A percentile compares a stretch with the other conserved stretches of the same genome.
phyloP scores from a whole-genome alignment of 2,888 invertebrate species.

The Spodoptera picta region DNA sequence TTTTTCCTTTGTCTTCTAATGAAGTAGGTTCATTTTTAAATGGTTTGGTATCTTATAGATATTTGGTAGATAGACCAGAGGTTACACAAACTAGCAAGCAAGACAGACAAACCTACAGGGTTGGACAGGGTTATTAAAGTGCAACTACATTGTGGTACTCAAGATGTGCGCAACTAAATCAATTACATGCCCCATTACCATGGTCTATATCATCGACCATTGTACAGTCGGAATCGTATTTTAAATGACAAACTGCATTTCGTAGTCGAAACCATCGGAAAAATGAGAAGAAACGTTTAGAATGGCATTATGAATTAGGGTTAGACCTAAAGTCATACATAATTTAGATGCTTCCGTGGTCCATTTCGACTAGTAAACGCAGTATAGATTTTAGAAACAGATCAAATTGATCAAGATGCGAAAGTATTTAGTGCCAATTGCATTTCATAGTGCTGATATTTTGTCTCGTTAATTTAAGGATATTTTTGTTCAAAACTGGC shows the following conservation, averaged over 20 bases:
- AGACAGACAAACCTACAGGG: constrained; percentile 56
- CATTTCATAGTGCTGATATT: constrained; percentile 33
- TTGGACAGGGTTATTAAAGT: constrained; percentile 63
- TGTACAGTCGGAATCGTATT: constrained; percentile 21
- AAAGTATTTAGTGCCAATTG: constrained; percentile 38
- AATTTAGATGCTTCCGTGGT: too few relatives aligned
- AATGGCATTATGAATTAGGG: constrained; percentile 10
- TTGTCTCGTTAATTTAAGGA: constrained; percentile 1
- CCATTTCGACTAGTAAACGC: constrained; percentile 37
- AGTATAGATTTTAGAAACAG: constrained; percentile 23
- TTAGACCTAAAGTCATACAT: too few relatives aligned
- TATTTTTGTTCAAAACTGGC: too few relatives aligned
- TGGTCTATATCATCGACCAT: constrained; percentile 61
- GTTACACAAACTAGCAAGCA: constrained; percentile 59
- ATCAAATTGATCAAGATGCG: constrained; percentile 26
- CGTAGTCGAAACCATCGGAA: constrained; percentile 28
- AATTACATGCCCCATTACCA: constrained; percentile 73
- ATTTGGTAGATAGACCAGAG: too few relatives aligned
- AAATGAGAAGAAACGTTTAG: constrained; percentile 22
- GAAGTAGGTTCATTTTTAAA: not conserved
- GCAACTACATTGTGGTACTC: constrained; percentile 75
- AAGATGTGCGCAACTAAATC: constrained; percentile 75
- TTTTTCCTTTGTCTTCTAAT: not conserved
- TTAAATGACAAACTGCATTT: constrained; percentile 44
- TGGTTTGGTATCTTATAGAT: too few relatives aligned